A percentile compares a stretch with the other conserved stretches of the same genome.
Evolutionary conservation across 2,888 invertebrate species (phyloP).

Genomic region (Creontiades dilutus): DNA sequence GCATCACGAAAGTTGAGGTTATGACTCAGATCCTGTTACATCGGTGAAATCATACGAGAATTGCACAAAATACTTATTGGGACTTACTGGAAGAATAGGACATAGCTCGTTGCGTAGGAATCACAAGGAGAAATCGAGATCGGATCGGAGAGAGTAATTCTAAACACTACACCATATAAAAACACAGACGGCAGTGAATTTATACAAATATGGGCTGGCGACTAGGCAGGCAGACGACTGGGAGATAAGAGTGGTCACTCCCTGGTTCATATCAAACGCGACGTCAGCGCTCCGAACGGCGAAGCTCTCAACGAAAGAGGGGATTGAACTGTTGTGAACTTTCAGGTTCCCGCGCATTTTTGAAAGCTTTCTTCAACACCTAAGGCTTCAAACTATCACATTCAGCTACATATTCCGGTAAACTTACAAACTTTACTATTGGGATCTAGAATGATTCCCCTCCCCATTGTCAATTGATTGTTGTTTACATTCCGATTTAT

Average conservation of each 20-base stretch:
- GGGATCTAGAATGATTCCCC: no score
- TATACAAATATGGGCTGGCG: background rate
- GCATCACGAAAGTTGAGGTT: slow-evolving; percentile 43
- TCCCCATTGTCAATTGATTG: no score
- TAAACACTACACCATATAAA: slow-evolving; percentile 17
- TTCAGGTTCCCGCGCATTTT: no score
- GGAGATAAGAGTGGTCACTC: background rate
- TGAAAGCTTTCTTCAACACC: no score
- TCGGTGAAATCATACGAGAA: background rate
- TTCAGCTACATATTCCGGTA: no score
- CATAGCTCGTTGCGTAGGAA: background rate
- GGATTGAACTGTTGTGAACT: background rate
- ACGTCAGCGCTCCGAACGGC: background rate
- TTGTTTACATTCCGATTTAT: no score
- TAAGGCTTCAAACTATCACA: no score
- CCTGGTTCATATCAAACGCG: background rate
- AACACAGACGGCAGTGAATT: background rate
- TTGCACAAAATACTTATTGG: background rate
- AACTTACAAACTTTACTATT: no score
- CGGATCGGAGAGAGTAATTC: background rate
- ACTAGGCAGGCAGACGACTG: background rate
- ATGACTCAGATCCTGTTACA: slow-evolving; percentile 47
- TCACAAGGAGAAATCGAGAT: background rate
- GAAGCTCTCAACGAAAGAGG: background rate
- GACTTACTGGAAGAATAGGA: slow-evolving; percentile 44